Evolutionary conservation across 2,888 invertebrate species (phyloP).

Genomic region (Hirtodrosophila trivittata): DNA sequence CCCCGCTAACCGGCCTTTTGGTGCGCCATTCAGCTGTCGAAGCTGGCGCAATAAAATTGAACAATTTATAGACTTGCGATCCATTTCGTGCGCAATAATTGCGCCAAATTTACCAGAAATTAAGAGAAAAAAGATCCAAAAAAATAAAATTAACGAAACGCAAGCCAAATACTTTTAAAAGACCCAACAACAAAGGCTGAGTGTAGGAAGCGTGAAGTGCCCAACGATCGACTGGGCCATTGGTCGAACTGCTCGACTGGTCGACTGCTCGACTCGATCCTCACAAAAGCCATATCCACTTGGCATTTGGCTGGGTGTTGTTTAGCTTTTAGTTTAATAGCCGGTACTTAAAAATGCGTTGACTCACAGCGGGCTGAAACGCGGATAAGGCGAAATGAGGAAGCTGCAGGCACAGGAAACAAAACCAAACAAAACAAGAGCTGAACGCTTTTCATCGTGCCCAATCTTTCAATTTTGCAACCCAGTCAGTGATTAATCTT

Average conservation of each 20-base stretch:
- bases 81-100: constrained; percentile 76
- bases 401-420: constrained; percentile 33
- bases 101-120: constrained; percentile 70
- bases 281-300: constrained; percentile 48
- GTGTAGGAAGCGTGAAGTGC: constrained; percentile 5
- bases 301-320: constrained; percentile 49
- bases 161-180: constrained; percentile 31
- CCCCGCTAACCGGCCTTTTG: constrained; percentile 22
- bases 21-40: constrained; percentile 80
- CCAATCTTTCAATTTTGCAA: constrained; percentile 46
- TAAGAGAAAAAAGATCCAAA: constrained; percentile 32
- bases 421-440: constrained; percentile 15
- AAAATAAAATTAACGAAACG: constrained; percentile 5
- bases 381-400: constrained; percentile 2
- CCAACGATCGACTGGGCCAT: not conserved
- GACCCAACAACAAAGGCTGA: constrained; percentile 25
- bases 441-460: constrained; percentile 23
- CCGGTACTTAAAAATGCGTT: constrained; percentile 74
- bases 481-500: constrained; percentile 65
- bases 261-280: not conserved
- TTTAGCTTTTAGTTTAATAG: constrained; percentile 77
- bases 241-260: not conserved
- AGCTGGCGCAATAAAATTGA: constrained; percentile 80
- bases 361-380: constrained; percentile 55
- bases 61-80: constrained; percentile 79